Base-by-base conservation (phyloP, 2,888 invertebrate species). In the Drosophila acutilabella region DNA sequence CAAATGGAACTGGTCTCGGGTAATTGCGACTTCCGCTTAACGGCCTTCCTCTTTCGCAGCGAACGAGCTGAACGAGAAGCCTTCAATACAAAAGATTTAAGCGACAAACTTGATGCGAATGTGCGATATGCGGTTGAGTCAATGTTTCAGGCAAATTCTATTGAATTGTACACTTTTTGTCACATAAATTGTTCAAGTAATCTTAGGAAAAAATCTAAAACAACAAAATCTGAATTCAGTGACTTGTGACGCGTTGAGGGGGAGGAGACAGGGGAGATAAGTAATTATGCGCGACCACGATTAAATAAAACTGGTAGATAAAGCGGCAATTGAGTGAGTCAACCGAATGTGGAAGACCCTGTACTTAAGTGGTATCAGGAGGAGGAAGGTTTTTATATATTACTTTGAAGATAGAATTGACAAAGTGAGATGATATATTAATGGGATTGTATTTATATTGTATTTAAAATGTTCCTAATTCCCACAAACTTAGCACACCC, bases 51-150 rank as follows among this genome's bases (percentile, higher is more conserved):
- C 65, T 57, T 64, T 44, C 33, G 66, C 72, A 66, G 67, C 62
- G 30, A 58, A 52, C 67, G 62, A 50, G 71, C 65, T 20, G 68
- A 6, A 23, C 23, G 23, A 23, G 82, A 61, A 71, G 77, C 80
- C 80, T 81, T 85, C 80, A 64, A 44, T 71, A 68, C 54, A 45
- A 69, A 68, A 75, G 78, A 83, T 57, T 83, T 64, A 72, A 71
- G 74, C 69, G 69, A 73, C 76, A 67, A 81, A 71, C 82, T 87
- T 78, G 81, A 84, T 74, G 67, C 60, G 56, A 64, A 48, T 36
- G 16, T 57, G 54, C 66, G 64, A 78, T 74, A 59, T 64, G 58
- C 36, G 56, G 26, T 20, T 57, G 57, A 59, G 50, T 64, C 51
- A 67, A 61, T 67, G 69, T 62, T 30, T 61, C 58, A 45, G 36